Evolutionary conservation across 1,140 invertebrate species (phyloP).

Genomic region (Drosophila kurseongensis): DNA sequence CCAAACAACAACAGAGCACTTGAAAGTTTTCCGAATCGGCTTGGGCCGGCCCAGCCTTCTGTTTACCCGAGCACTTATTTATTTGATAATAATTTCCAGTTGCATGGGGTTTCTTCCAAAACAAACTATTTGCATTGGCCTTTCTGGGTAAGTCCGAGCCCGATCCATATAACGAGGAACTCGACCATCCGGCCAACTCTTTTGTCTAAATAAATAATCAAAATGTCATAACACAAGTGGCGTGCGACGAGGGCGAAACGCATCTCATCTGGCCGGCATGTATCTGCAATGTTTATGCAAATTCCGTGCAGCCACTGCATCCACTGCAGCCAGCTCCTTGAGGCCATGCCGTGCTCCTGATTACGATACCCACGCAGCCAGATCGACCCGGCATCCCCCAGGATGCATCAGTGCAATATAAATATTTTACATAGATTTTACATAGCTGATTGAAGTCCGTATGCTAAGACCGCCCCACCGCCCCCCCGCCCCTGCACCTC

Average conservation of each 20-base stretch:
- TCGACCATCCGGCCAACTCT: slow-evolving; percentile 37
- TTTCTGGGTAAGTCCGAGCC: slow-evolving; percentile 12
- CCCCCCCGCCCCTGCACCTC: background rate
- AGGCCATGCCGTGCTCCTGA: slow-evolving; percentile 46
- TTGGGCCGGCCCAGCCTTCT: slow-evolving; percentile 17
- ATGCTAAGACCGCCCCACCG: slow-evolving; percentile 55
- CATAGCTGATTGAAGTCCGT: slow-evolving; percentile 80
- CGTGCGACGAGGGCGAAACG: slow-evolving; percentile 7
- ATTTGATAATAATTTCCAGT: slow-evolving; percentile 74
- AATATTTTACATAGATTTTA: slow-evolving; percentile 83
- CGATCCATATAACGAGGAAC: background rate
- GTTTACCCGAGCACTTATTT: slow-evolving; percentile 65
- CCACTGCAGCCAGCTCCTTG: slow-evolving; percentile 17
- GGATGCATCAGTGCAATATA: slow-evolving; percentile 75
- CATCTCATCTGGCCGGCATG: slow-evolving; percentile 37
- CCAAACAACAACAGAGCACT: slow-evolving; percentile 30
- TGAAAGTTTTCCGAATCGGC: slow-evolving; percentile 32
- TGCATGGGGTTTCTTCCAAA: slow-evolving; percentile 43
- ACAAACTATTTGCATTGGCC: slow-evolving; percentile 66
- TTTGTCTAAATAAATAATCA: slow-evolving; percentile 80
- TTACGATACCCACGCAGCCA: slow-evolving; percentile 57
- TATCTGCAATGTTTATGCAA: slow-evolving; percentile 74
- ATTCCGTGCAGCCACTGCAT: slow-evolving; percentile 45
- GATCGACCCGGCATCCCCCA: slow-evolving; percentile 32
- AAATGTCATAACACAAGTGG: slow-evolving; percentile 71